phyloP scores from a whole-genome alignment of 2,888 invertebrate species.

The Philereme vetulata region DNA sequence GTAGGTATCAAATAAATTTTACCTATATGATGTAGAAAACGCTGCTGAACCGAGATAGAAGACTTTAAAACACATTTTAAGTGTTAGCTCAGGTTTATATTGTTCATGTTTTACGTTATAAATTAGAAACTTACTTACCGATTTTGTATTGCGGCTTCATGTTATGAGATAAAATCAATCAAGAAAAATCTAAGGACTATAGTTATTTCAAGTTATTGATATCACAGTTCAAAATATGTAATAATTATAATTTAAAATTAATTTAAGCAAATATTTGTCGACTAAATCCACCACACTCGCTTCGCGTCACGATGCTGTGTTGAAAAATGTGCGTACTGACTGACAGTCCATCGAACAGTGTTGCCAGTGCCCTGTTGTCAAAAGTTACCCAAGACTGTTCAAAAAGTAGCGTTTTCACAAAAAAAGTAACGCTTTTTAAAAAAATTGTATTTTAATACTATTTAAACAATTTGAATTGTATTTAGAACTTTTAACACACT shows the following conservation, averaged over 20 bases:
- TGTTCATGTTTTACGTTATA: constrained; percentile 6
- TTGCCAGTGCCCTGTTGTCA: no score
- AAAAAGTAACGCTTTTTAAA: no score
- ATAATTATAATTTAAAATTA: no score
- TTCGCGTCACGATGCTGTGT: neutral
- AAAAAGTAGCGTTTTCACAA: no score
- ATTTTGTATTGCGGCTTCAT: constrained; percentile 80
- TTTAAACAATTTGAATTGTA: no score
- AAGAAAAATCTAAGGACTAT: neutral
- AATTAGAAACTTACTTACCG: constrained; percentile 55
- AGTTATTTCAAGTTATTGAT: neutral
- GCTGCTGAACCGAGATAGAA: neutral
- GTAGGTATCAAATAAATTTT: neutral
- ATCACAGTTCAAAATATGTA: neutral
- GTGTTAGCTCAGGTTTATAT: neutral
- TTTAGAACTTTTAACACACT: no score
- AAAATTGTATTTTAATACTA: no score
- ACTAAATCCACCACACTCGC: neutral
- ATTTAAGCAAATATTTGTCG: neutral
- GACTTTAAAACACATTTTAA: constrained; percentile 1
- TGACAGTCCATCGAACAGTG: no score
- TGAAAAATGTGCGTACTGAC: no score
- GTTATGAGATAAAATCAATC: constrained; percentile 11
- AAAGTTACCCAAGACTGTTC: no score
- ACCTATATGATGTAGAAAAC: neutral